phyloP scores from a whole-genome alignment of 2,888 invertebrate genomes.

The Nebria brevicollis region DNA sequence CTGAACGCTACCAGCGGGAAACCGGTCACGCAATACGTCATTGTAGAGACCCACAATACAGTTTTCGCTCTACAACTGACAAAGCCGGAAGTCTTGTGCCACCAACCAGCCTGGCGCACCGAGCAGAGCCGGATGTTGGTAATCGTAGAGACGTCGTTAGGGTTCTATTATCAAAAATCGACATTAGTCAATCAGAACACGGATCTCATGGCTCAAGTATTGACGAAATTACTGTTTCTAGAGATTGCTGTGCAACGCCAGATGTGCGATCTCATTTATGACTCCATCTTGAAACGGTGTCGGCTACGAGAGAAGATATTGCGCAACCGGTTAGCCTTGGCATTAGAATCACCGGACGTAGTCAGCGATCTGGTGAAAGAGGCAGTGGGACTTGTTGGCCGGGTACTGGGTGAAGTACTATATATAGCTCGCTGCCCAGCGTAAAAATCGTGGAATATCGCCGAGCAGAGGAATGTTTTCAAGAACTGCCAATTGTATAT shows the following conservation, averaged over 20 bases:
- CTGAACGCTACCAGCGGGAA: background rate
- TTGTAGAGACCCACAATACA: background rate
- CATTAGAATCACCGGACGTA: background rate
- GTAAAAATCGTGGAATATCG: background rate
- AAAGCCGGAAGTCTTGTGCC: background rate
- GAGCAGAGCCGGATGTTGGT: too few relatives aligned
- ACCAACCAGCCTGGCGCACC: too few relatives aligned
- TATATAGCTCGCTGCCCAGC: background rate
- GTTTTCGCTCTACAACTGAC: background rate
- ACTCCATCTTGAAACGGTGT: constrained; percentile 20
- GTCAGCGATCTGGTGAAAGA: constrained; percentile 8
- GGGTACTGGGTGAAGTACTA: constrained; percentile 26
- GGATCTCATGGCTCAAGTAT: too few relatives aligned
- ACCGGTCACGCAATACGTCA: background rate
- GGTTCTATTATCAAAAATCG: too few relatives aligned
- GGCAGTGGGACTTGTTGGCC: constrained; percentile 8
- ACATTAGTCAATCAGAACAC: too few relatives aligned
- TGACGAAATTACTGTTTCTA: too few relatives aligned
- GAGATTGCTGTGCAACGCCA: too few relatives aligned
- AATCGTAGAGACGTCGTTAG: too few relatives aligned
- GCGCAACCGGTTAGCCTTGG: constrained; percentile 24
- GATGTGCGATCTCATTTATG: too few relatives aligned
- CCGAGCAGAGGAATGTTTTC: background rate
- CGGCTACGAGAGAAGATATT: constrained; percentile 26
- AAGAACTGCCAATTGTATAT: background rate